Conservation (phyloP, 2,113 vertebrate species). For the Cryptotis parvus region DNA sequence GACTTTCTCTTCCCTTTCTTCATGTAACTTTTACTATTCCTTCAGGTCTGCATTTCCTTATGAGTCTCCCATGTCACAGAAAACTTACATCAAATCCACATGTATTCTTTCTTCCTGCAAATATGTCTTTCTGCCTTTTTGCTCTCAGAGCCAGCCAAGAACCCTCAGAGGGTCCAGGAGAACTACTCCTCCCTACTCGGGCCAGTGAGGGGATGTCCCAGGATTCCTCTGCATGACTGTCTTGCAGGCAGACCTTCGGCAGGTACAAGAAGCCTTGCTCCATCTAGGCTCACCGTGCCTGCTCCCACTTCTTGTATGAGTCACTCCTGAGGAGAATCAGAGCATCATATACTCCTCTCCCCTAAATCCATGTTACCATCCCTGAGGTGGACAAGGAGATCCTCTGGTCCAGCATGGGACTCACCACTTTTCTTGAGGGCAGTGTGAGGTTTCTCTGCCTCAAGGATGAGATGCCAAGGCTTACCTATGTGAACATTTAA, state of each 20-base stretch:
- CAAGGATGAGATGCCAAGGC: not conserved
- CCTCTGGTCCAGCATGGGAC: too few species aligned
- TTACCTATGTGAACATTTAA: not conserved
- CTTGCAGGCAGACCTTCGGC: not conserved
- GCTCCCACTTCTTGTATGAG: not conserved
- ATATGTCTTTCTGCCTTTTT: not conserved
- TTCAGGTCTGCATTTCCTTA: not conserved
- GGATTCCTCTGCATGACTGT: not conserved
- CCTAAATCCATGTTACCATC: not conserved
- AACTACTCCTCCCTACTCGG: not conserved
- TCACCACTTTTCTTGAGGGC: not conserved
- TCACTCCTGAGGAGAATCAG: not conserved
- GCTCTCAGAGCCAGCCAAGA: constrained; percentile 8
- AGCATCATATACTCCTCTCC: not conserved
- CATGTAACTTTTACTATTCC: not conserved
- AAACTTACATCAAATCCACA: not conserved
- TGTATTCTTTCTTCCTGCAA: not conserved
- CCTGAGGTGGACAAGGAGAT: not conserved
- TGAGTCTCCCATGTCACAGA: not conserved
- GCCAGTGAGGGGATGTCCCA: not conserved
- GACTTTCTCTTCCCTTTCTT: too few species aligned
- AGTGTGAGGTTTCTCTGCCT: not conserved
- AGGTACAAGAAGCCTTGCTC: not conserved
- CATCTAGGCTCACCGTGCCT: not conserved
- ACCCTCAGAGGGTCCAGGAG: not conserved